Evolutionary conservation across 2,888 invertebrate genomes (phyloP), one percentile per base, ranked within the genome.

Genomic region (Anthophora plumipes): DNA sequence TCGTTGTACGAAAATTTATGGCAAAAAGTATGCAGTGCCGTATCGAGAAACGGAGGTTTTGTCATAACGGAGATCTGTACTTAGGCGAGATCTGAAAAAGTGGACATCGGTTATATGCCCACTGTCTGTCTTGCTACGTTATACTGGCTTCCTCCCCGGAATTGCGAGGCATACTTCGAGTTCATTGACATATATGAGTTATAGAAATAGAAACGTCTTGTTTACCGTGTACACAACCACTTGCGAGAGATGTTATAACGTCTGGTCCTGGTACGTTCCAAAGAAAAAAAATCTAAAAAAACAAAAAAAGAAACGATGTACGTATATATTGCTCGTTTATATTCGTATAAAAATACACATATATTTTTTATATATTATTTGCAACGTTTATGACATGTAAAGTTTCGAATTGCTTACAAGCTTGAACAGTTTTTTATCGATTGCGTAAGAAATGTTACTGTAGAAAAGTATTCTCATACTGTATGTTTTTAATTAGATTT

Each of bases 21-120:
- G 90, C 90, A 90, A 89, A 85, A 88, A 85, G 82, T 61, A 31
- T 48, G 76, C 85, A 80, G 82, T 75, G 73, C 54, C 77, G 69
- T 69, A 43, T 54, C 48, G 61, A 50, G 64, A 25, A 52, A 61
- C 8, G 52, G 55, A 46, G 55, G 41, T 14, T n/a, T 6, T 46
- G 50, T 79, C 59, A n/a, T 17, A 70, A 54, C n/a, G 48, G 4
- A 31, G 31, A 31, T 1, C 2, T 31, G 4, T 31, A 31, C 4
- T 1, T 31, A 31, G 14, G n/a, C 20, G 54, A 73, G 9, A 67
- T 57, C 31, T 8, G 22, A n/a, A 9, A 39, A 59, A 72, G 46
- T 17, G 55, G 11, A n/a, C 31, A 12, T 60, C 43, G 50, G 12
- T 22, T 37, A 48, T 37, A 48, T 31, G 54, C 25, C 14, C 20